These are phyloP conservation scores for Xestia sexstrigata DNA, from an alignment of 2,888 invertebrate genomes.

Conservation along the genomic window DNA sequence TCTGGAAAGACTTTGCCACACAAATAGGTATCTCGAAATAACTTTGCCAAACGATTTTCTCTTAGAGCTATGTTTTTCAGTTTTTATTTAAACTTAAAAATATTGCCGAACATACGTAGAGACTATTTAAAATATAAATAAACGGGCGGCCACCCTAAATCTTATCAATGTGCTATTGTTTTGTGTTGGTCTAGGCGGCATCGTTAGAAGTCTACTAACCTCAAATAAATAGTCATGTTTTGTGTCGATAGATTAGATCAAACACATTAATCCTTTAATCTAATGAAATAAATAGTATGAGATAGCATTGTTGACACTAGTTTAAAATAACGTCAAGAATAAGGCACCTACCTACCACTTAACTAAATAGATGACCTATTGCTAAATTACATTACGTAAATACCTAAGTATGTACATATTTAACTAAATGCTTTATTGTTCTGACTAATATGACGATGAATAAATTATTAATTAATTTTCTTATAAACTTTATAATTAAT, in stretches of 20 bases:
- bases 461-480: not conserved
- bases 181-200: constrained; percentile 21
- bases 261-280: constrained; percentile 16
- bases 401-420: not conserved
- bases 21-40: not conserved
- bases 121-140: not conserved
- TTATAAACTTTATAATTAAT: not conserved
- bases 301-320: not conserved
- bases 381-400: not conserved
- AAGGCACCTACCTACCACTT: not conserved
- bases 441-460: not conserved
- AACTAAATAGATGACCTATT: not conserved
- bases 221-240: constrained; percentile 12
- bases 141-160: not conserved
- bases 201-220: constrained; percentile 11
- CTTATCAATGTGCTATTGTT: not conserved
- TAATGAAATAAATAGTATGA: not conserved
- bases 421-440: not conserved
- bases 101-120: not conserved
- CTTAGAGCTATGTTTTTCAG: not conserved
- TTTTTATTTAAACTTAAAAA: not conserved
- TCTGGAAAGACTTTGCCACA: not conserved
- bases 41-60: not conserved
- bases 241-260: constrained; percentile 9
- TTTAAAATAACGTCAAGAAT: not conserved